A percentile compares a stretch with the other conserved stretches of the same genome.
Conservation (phyloP, 2,797 vertebrate species). For the Chelonia mydas region DNA sequence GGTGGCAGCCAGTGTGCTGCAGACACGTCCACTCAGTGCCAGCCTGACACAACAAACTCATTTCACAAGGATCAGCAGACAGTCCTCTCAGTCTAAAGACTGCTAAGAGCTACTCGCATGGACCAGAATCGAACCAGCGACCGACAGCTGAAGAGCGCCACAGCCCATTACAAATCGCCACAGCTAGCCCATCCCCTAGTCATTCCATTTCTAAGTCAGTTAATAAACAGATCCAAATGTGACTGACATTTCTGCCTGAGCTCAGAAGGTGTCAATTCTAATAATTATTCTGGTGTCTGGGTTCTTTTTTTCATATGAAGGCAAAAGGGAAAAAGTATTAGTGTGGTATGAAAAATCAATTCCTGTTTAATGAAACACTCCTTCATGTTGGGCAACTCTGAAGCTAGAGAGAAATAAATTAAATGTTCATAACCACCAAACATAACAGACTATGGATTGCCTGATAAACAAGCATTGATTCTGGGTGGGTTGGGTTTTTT, state of each 20-base stretch:
- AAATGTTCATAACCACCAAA: slow-evolving; percentile 31
- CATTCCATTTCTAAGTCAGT: background rate
- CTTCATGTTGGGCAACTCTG: slow-evolving; percentile 5
- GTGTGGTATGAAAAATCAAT: slow-evolving; percentile 50
- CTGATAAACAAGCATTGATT: slow-evolving; percentile 29
- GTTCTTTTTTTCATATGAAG: background rate
- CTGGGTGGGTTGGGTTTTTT: background rate
- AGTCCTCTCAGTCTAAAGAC: background rate
- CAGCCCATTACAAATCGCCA: background rate
- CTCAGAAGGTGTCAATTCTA: background rate
- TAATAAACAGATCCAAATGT: background rate
- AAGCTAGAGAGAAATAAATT: slow-evolving; percentile 41
- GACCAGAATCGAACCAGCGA: background rate
- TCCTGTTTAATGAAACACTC: slow-evolving; percentile 30
- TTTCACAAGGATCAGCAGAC: background rate
- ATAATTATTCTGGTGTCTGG: background rate
- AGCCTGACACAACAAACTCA: background rate
- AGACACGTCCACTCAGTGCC: background rate
- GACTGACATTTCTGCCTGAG: background rate
- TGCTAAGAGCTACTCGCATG: background rate
- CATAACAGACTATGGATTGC: background rate
- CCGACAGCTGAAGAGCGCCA: background rate
- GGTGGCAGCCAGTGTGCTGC: background rate
- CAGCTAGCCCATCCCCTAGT: background rate
- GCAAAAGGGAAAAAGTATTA: background rate